These are phyloP conservation scores for Isurus oxyrinchus DNA, from an alignment of 2,113 vertebrate species.

Conservation along the genomic window DNA sequence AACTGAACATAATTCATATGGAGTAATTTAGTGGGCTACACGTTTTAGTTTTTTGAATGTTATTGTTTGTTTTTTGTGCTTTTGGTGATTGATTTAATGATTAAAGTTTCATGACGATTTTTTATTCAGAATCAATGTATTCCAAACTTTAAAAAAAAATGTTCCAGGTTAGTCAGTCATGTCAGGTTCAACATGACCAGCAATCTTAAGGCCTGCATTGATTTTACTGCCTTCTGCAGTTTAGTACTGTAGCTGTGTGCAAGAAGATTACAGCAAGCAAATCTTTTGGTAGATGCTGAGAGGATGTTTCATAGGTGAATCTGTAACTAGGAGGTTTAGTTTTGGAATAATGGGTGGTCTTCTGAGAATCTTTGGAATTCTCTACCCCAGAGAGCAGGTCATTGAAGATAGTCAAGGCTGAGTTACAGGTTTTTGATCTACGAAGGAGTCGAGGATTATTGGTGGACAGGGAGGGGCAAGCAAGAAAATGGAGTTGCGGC, in stretches of 20 bases:
- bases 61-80: not conserved
- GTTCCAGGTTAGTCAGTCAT: not conserved
- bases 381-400: too few species aligned
- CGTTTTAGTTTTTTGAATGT: not conserved
- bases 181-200: not conserved
- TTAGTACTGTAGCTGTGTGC: not conserved
- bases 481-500: not conserved
- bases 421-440: not conserved
- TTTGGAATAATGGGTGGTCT: not conserved
- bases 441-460: not conserved
- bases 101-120: not conserved
- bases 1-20: not conserved
- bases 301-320: not conserved
- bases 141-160: not conserved
- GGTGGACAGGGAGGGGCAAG: too few species aligned
- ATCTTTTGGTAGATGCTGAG: not conserved
- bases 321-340: not conserved
- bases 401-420: not conserved
- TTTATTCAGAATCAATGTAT: not conserved
- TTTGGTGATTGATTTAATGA: not conserved
- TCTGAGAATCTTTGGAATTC: not conserved
- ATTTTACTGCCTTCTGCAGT: not conserved
- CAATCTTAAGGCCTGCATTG: not conserved
- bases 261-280: not conserved
- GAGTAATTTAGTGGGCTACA: not conserved